phyloP scores from a whole-genome alignment of 2,888 invertebrate species.

The Proisotoma minuta region DNA sequence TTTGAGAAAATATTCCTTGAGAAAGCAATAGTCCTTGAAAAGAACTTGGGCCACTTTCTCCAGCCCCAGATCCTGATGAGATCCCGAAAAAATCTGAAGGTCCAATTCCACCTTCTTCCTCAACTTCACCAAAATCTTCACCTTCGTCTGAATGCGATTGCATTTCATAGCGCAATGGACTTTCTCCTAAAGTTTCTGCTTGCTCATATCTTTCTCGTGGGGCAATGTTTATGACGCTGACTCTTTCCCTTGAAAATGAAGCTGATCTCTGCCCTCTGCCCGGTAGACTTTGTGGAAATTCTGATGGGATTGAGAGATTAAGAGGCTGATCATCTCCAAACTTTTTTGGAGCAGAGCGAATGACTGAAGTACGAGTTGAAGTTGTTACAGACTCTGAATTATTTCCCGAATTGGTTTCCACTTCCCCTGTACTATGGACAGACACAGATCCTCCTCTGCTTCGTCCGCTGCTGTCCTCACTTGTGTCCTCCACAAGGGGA shows the following conservation, averaged over 20 bases:
- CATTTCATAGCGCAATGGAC: no score
- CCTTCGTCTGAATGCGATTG: no score
- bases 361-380: constrained; percentile 6
- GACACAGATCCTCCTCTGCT: constrained; percentile 10
- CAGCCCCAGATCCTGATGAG: not conserved
- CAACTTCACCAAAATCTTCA: not conserved
- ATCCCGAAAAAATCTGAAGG: constrained; percentile 3
- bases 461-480: constrained; percentile 16
- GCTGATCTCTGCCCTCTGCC: not conserved
- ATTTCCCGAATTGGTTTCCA: not conserved
- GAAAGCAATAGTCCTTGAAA: not conserved
- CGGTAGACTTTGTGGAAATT: not conserved
- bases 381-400: not conserved
- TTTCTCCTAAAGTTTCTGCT: no score
- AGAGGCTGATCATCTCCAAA: not conserved
- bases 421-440: not conserved
- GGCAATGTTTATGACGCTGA: constrained; percentile 7
- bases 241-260: not conserved
- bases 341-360: not conserved
- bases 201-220: not conserved
- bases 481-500: not conserved
- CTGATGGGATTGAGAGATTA: not conserved
- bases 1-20: not conserved
- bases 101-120: not conserved
- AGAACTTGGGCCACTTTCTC: not conserved